Evolutionary conservation across 2,888 invertebrate species (phyloP), one percentile per base, ranked within the genome.

Genomic region (Rugalucina vietnamica): DNA sequence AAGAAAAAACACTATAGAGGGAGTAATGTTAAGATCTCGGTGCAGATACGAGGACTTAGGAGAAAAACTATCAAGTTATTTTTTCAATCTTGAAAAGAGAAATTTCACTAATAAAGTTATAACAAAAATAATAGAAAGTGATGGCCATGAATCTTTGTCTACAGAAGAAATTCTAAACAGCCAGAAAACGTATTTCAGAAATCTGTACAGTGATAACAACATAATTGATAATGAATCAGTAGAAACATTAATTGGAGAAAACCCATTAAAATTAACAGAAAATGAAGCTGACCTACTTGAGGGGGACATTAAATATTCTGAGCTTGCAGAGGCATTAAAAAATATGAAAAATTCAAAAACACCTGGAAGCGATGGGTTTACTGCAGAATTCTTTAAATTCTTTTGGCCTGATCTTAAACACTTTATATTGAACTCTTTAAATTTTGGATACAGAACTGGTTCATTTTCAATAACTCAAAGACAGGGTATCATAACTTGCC

Each of bases 291-390:
- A 24, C 2, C 10, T 0, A 29, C 1, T 72, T 12, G 72, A 72
- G 43, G 39, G 72, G 24, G 71, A 71, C n/a, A 72, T 29, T 24
- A 49, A 4, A 24, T 39, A 39, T 72, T 4, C 39, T 43, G 29
- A 5, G 21, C 27, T 10, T 1, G 10, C 27, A 24, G 49, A 72
- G 0, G 39, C 29, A 29, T 24, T 43, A 43, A 43, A 24, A 43
- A 43, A 18, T 37, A 72, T 72, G 72, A 39, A 72, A 72, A 72
- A 37, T 29, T 29, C 29, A 43, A 39, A 72, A 72, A 72, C 27
- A 1, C 10, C 60, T 60, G 10, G 60, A 4, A 1, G 14, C 1
- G 60, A 57, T 57, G 60, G 60, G 5, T 57, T 57, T 27, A 57
- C 60, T 8, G 29, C 3, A n/a, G 60, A 60, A 24, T 27, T 60